A percentile compares a stretch with the other conserved stretches of the same genome.
Conservation (phyloP, 2,113 vertebrate species). For the Seriola quinqueradiata region DNA sequence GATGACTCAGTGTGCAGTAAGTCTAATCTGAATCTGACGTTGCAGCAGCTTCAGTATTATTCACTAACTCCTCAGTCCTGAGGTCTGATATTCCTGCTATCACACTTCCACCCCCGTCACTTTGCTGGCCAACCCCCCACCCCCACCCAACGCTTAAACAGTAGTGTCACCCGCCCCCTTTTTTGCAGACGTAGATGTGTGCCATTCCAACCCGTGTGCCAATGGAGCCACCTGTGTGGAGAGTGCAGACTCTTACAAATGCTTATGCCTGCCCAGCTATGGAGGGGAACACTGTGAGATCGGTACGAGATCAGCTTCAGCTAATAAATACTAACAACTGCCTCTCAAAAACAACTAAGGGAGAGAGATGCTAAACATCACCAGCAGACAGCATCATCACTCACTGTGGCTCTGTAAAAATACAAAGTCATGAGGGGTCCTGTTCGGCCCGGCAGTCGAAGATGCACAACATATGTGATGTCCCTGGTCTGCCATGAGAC, state of each 20-base stretch:
- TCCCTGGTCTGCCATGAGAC: neutral
- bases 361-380: slow-evolving; percentile 10
- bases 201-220: slow-evolving; percentile 95
- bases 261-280: slow-evolving; percentile 99
- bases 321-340: slow-evolving; percentile 91
- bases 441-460: neutral
- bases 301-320: slow-evolving; percentile 96
- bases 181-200: slow-evolving; percentile 98
- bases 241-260: slow-evolving; percentile 94
- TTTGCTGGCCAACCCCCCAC: neutral
- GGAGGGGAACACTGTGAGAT: slow-evolving; percentile 96
- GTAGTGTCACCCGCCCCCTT: slow-evolving; percentile 82
- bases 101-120: slow-evolving; percentile 54
- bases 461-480: neutral
- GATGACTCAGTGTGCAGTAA: slow-evolving; percentile 15
- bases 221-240: slow-evolving; percentile 98
- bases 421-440: neutral
- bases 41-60: slow-evolving; percentile 69
- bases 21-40: slow-evolving; percentile 47
- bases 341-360: slow-evolving; percentile 72
- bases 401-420: neutral
- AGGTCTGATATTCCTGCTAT: slow-evolving; percentile 29
- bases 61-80: slow-evolving; percentile 67
- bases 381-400: neutral
- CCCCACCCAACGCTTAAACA: slow-evolving; percentile 34